Conservation (phyloP, 2,888 invertebrate genomes). For the Drosophila fulvimacula region DNA sequence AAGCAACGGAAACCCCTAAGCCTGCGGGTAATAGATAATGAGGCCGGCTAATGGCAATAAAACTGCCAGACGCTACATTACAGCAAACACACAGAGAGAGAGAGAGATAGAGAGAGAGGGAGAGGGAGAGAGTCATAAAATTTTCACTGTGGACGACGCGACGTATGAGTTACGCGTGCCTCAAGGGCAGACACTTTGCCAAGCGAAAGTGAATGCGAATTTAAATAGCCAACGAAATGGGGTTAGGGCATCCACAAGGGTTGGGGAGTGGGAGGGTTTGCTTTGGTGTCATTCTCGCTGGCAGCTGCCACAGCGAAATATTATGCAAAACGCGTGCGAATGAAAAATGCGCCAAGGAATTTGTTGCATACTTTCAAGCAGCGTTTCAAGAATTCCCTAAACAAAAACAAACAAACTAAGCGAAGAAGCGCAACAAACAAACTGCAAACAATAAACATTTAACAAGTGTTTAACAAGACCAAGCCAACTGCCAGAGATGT, state of each 20-base stretch:
- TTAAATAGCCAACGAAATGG: slow-evolving; percentile 54
- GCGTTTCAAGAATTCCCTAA: slow-evolving; percentile 5
- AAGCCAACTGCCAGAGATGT: not conserved
- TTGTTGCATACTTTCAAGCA: slow-evolving; percentile 73
- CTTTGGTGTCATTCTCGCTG: slow-evolving; percentile 44
- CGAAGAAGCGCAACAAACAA: not conserved
- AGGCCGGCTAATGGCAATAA: slow-evolving; percentile 58
- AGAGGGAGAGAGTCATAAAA: not conserved
- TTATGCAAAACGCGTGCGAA: slow-evolving; percentile 43
- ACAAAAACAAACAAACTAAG: slow-evolving; percentile 23
- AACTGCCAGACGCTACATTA: slow-evolving; percentile 35
- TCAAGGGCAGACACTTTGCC: slow-evolving; percentile 67
- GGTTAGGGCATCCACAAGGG: not conserved
- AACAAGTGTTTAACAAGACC: not conserved
- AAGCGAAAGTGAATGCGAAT: slow-evolving; percentile 58
- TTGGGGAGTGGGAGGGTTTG: not conserved
- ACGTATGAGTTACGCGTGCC: slow-evolving; percentile 65
- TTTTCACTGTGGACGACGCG: slow-evolving; percentile 23
- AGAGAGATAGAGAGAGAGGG: not conserved
- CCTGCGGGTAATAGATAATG: slow-evolving; percentile 51
- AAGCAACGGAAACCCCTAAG: not conserved
- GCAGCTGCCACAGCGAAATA: slow-evolving; percentile 37
- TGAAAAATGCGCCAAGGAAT: slow-evolving; percentile 48
- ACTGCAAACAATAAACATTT: slow-evolving; percentile 1
- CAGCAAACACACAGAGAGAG: slow-evolving; percentile 15